Evolutionary conservation across 2,888 invertebrate species (phyloP), one percentile per base, ranked within the genome.

Genomic region (Himalopsyche tibetana): DNA sequence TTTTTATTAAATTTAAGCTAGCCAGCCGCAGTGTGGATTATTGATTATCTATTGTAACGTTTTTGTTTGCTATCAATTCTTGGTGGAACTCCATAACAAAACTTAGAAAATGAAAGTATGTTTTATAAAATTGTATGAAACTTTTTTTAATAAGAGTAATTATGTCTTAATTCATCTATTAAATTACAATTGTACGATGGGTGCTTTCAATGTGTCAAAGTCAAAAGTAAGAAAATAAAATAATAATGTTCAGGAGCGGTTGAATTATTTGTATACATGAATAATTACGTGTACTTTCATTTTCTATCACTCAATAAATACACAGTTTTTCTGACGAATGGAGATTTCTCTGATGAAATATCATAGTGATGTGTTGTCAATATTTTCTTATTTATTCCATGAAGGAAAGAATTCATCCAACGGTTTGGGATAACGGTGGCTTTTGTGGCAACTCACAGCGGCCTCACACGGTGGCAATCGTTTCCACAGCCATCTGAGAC

Each of bases 401-500:
- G 89, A 94, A 98, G 97, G 94, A 94, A 95, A 91, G 96, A 96
- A 91, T 95, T 97, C 90, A 96, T 97, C 90, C 95, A 96, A 92
- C 95, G 96, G 84, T 97, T 97, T 90, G 97, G 97, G 82, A 95
- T 97, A 90, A 96, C 96, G 80, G 94, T 97, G 81, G 96, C 97
- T 2, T 98, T 98, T 91, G 93, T 98, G 90, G 96, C 98, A 79
- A 98, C 98, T 0, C 96, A 97, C 91, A 98, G 97, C 90, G 98
- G 98, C 0, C 93, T 98, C 4, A 97, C 97, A 0, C 93, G 98
- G 87, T 98, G 98, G 97, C 96, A 97, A 90, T 97, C 97, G 84
- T 95, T 95, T 40, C 92, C 94, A 83, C 94, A 95, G 89, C 92
- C 93, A 74, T 93, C 93, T 2, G 92, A 93, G 40, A 91, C 92